Evolutionary conservation across 2,797 vertebrate species (phyloP).

Genomic region (Parambassis ranga): DNA sequence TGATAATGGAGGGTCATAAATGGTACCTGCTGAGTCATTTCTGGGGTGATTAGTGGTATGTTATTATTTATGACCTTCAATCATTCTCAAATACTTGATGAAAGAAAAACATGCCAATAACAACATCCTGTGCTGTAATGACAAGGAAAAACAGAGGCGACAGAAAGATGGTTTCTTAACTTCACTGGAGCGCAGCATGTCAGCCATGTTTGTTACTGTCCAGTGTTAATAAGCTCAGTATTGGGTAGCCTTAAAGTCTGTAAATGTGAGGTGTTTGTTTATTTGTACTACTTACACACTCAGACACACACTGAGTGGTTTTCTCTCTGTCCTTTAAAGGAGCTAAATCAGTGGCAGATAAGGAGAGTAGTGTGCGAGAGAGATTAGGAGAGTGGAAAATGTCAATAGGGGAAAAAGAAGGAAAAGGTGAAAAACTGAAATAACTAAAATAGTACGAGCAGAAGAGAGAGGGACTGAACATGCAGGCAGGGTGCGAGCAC

Average conservation of each 20-base stretch:
- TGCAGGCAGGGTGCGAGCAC: too few species aligned
- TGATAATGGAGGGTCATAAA: slow-evolving; percentile 31
- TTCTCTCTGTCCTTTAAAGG: neutral
- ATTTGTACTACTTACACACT: neutral
- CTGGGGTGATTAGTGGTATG: slow-evolving; percentile 20
- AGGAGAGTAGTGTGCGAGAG: neutral
- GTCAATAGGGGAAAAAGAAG: slow-evolving; percentile 5
- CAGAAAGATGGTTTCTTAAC: neutral
- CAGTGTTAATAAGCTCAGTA: neutral
- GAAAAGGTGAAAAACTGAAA: neutral
- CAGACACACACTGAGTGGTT: neutral
- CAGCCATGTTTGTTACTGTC: neutral
- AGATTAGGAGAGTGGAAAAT: slow-evolving; percentile 19
- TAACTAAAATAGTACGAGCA: neutral
- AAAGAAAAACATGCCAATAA: slow-evolving; percentile 16
- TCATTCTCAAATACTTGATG: slow-evolving; percentile 26
- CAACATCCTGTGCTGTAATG: neutral
- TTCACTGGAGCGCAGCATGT: neutral
- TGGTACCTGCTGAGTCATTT: slow-evolving; percentile 30
- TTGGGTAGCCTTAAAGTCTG: neutral
- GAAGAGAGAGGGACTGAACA: too few species aligned
- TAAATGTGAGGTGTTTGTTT: neutral
- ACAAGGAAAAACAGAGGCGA: neutral
- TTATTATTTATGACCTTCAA: slow-evolving; percentile 31
- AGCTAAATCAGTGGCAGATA: slow-evolving; percentile 11